Base-by-base conservation (phyloP, 2,113 vertebrate species). In the Typhlomys cinereus region DNA sequence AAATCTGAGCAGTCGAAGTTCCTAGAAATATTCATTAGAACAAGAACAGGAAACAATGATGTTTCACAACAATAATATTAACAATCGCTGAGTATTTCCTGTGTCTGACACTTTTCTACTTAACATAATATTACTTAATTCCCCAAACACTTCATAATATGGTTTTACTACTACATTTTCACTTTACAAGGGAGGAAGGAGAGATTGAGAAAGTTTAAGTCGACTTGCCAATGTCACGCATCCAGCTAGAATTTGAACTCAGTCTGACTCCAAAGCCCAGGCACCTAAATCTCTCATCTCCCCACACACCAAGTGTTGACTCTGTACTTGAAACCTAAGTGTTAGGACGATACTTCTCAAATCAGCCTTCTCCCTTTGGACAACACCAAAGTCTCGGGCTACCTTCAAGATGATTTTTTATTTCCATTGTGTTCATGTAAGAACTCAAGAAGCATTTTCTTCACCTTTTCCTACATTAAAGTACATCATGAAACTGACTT, bases 221-320 rank as follows among this genome's bases (percentile, higher is more conserved):
- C 88, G 82, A 48, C 15, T 85, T 94, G 88, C 81, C 81, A 94
- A 71, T 39, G 31, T 91, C 75, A 52, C 44, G 44, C 66, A 88
- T 17, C 59, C 44, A 89, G 76, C 29, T 84, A 91, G 94, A 67
- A 95, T 92, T 95, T 95, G 88, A 96, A 97, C 78, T 54, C 73
- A 94, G 91, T 80, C 83, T 90, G 94, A 74, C 93, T 95, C 79
- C 83, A 52, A 73, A 89, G 59, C 15, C 9, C 44, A 44, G 54
- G 31, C 7, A 48, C 59, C 75, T 92, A 39, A n/a, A 80, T 94
- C 71, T 54, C 88, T n/a, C 23, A 50, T 80, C 36, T 85, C 95
- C 61, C 57, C 64, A 76, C 50, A 76, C n/a, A 64, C 34, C 17
- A n/a, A 88, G 5, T 1, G 23, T 67, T 93, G 76, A 67, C 87